Base-by-base conservation (phyloP, 2,888 invertebrate genomes). In the Andrena haemorrhoa region DNA sequence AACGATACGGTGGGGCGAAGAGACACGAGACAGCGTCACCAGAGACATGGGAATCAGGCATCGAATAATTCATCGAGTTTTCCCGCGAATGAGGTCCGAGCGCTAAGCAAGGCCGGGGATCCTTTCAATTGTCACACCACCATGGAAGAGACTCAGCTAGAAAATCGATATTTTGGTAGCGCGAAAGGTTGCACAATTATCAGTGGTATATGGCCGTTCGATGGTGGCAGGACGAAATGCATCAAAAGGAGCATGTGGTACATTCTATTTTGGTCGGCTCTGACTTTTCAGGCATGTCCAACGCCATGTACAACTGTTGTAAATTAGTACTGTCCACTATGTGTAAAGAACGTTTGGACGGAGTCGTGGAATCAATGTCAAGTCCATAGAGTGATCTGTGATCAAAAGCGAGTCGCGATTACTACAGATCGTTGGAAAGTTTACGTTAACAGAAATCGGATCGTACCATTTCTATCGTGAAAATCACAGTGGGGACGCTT, bases 221-320 rank as follows among this genome's bases (percentile, higher is more conserved):
- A 56, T 23, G 1, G 0, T 23, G 10, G 23, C 20, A 23, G 26
- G 56, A 8, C 20, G 8, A 51, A 2, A 20, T 6, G n/a, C 51
- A 0, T 51, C 20, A 51, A 8, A 51, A n/a, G 51, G 20, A n/a
- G 7, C 20, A 8, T 51, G 2, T 20, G n/a, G 51, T 51, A 51
- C 20, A 51, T 20, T 41, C 41, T 41, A 16, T 41, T 41, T n/a
- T 51, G 51, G 8, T n/a, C 51, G n/a, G 51, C 51, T 51, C 20
- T 51, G n/a, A 51, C 51, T 51, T 51, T 51, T 51, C 41, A 41
- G 41, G 41, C 41, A 41, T 41, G 41, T 41, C 41, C 41, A 41
- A 41, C 41, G 41, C 16, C 41, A 41, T 41, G 41, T 41, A 16
- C 41, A 41, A 41, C 41, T 41, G 41, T 41, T 16, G 16, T 41